Evolutionary conservation across 2,797 vertebrate genomes (phyloP), one percentile per base, ranked within the genome.

Genomic region (Eulemur coronatus): DNA sequence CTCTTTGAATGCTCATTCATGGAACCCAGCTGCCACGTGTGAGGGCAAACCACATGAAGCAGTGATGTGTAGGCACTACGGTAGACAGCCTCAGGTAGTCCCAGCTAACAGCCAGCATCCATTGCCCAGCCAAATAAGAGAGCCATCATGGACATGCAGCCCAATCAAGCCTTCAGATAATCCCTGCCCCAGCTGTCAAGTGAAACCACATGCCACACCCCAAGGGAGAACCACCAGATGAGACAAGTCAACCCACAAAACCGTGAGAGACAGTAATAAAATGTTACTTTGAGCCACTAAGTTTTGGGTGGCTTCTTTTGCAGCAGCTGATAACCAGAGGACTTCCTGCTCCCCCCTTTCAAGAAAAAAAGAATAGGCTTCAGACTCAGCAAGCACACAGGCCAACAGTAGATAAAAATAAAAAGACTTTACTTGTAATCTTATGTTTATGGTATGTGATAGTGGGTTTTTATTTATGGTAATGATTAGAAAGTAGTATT

Each of bases 201-300:
- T 59, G 59, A 88, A 94, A 86, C 35, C 43, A 0, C 65, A n/a
- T 4, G 24, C 48, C 14, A 38, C 22, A 61, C 35, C 28, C 93
- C 75, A 92, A 55, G 12, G 38, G 24, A 89, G 48, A 88, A 48
- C 43, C 35, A 73, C 22, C 35, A 95, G 50, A 81, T 55, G 30
- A 92, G 46, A 72, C 76, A 65, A 43, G 85, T 72, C 81, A 92
- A 89, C 38, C 69, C 72, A 94, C 28, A 94, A 63, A 84, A 94
- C 30, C 52, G 5, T 84, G 61, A 80, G 35, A 55, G 9, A 70
- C 11, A 30, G 59, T 72, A 59, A 61, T 69, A 79, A 93, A 89
- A 89, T 79, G 73, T 72, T 72, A 84, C 46, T 55, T 65, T 73
- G 46, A 95, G 48, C 55, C 17, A 50, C 84, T 70, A 78, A 70